Evolutionary conservation across 2,888 invertebrate species (phyloP).

Genomic region (Argyresthia goedartella): DNA sequence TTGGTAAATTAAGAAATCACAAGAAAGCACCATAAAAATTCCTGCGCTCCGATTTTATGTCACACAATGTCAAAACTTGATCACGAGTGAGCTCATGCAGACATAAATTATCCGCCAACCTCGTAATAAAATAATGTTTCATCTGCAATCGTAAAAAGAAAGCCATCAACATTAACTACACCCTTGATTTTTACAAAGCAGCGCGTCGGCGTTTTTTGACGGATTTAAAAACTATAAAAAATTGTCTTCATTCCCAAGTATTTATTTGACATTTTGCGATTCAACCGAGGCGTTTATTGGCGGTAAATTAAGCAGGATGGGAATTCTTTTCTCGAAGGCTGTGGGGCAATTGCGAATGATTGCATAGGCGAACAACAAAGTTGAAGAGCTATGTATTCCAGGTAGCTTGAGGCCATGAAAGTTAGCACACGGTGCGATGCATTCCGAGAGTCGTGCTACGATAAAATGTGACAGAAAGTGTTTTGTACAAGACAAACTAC

Average conservation of each 20-base stretch:
- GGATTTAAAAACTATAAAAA: conserved; percentile 20
- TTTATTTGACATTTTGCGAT: conserved; percentile 21
- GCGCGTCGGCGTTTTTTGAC: conserved; percentile 25
- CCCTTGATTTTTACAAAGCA: conserved; percentile 34
- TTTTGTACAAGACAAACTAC: background rate
- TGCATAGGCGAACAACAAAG: conserved; percentile 24
- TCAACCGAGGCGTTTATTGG: conserved; percentile 23
- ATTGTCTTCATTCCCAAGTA: conserved; percentile 8
- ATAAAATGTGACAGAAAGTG: background rate
- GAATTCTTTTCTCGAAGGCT: conserved; percentile 19
- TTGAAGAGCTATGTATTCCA: conserved; percentile 12
- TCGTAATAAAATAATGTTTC: conserved; percentile 33
- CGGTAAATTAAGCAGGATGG: conserved; percentile 27
- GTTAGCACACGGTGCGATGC: conserved; percentile 4
- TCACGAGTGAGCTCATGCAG: conserved; percentile 22
- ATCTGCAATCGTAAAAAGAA: conserved; percentile 46
- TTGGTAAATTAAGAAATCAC: background rate
- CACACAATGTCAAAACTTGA: conserved; percentile 3
- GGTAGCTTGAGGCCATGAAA: conserved; percentile 17
- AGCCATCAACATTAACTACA: conserved; percentile 38
- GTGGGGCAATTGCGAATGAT: conserved; percentile 31
- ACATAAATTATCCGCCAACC: conserved; percentile 32
- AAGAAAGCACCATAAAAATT: conserved; percentile 5
- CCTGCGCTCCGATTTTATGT: background rate
- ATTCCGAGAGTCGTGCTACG: background rate